Evolutionary conservation across 92 coral and sea anemone species (phyloP).

Genomic region (Montipora capitata): DNA sequence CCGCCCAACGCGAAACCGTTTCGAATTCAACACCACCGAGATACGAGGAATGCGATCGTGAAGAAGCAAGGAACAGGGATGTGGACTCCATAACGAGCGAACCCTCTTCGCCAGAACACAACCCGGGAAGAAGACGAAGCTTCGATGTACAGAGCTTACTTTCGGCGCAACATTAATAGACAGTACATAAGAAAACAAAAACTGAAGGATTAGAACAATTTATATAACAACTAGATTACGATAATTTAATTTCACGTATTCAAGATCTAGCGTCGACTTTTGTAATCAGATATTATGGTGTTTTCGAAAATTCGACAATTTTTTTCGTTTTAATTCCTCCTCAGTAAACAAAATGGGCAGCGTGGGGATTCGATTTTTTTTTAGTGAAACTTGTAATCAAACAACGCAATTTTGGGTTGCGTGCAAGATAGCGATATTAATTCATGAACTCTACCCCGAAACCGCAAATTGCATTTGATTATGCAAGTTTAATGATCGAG

Average conservation of each 20-base stretch:
- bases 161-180: slow-evolving; percentile 22
- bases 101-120: slow-evolving; percentile 34
- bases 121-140: slow-evolving; percentile 38
- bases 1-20: slow-evolving; percentile 23
- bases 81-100: slow-evolving; percentile 1
- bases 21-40: slow-evolving; percentile 35
- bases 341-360: too few relatives aligned
- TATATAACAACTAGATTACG: slow-evolving; percentile 54
- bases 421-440: slow-evolving; percentile 46
- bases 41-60: slow-evolving; percentile 33
- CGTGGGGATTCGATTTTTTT: background rate
- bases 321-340: background rate
- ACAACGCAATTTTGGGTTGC: slow-evolving; percentile 43
- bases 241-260: slow-evolving; percentile 56
- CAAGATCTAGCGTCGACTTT: background rate
- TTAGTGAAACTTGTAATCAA: slow-evolving; percentile 4
- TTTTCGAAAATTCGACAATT: background rate
- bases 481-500: slow-evolving; percentile 54
- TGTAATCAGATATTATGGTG: slow-evolving; percentile 21
- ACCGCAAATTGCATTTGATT: slow-evolving; percentile 65
- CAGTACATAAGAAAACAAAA: slow-evolving; percentile 34
- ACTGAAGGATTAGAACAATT: slow-evolving; percentile 49
- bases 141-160: slow-evolving; percentile 57
- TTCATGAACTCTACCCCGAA: slow-evolving; percentile 40
- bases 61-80: slow-evolving; percentile 3